Evolutionary conservation across 1,140 invertebrate species (phyloP).

Genomic region (Pseudoatta argentina): DNA sequence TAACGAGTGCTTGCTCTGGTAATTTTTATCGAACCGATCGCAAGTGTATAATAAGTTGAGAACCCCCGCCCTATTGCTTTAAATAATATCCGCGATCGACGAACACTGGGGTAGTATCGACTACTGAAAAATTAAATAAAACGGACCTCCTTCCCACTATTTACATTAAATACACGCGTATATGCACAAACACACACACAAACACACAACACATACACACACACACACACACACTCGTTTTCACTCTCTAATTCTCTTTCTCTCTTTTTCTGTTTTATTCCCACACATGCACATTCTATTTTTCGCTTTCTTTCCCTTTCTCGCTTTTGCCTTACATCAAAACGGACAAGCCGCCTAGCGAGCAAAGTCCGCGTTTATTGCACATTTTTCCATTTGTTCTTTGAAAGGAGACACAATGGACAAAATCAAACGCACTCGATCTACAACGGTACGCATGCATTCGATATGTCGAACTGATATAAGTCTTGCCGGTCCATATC

Average conservation of each 20-base stretch:
- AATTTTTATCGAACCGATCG: slow-evolving; percentile 14
- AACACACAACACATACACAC: not conserved
- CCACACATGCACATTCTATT: not conserved
- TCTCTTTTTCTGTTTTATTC: not conserved
- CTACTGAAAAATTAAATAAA: slow-evolving; percentile 85
- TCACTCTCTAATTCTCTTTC: not conserved
- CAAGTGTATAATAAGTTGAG: slow-evolving; percentile 15
- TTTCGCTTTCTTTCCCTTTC: not conserved
- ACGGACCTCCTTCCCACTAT: slow-evolving; percentile 79
- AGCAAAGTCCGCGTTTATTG: slow-evolving; percentile 40
- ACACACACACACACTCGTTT: no score
- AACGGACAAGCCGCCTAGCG: not conserved
- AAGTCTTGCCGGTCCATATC: slow-evolving; percentile 60
- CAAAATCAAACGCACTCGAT: slow-evolving; percentile 56
- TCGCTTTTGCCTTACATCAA: slow-evolving; percentile 27
- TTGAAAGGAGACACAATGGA: slow-evolving; percentile 46
- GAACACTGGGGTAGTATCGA: slow-evolving; percentile 82
- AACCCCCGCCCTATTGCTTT: slow-evolving; percentile 81
- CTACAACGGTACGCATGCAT: slow-evolving; percentile 66
- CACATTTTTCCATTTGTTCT: slow-evolving; percentile 53
- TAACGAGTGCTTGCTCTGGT: not conserved
- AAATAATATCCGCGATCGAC: slow-evolving; percentile 81
- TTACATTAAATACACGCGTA: slow-evolving; percentile 85
- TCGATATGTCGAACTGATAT: slow-evolving; percentile 84
- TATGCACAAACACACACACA: slow-evolving; percentile 27